Conservation (phyloP, 64 coral and sea anemone species). For the Catalaphyllia jardinei region DNA sequence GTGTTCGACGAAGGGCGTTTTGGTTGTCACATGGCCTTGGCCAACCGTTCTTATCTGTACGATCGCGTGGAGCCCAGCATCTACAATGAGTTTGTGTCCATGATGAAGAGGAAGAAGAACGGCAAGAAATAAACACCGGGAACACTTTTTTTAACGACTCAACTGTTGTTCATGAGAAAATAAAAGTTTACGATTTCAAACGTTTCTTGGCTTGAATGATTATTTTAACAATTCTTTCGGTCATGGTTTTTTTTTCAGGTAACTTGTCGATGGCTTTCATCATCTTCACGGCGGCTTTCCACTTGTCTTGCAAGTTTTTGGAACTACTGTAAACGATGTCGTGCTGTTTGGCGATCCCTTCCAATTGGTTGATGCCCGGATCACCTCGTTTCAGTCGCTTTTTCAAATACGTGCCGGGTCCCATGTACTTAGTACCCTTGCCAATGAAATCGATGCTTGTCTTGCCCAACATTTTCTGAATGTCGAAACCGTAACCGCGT, state of each 20-base stretch:
- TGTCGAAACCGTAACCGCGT: background rate
- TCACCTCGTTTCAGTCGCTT: constrained; percentile 40
- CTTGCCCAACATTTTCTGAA: constrained; percentile 28
- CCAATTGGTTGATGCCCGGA: constrained; percentile 18
- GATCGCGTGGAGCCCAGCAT: too few species aligned
- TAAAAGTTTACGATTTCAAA: background rate
- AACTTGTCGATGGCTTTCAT: background rate
- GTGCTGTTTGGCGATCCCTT: constrained; percentile 24
- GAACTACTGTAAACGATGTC: constrained; percentile 25
- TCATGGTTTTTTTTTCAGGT: background rate
- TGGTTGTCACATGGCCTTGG: too few species aligned
- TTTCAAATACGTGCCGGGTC: constrained; percentile 18
- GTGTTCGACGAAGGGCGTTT: too few species aligned
- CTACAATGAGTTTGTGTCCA: too few species aligned
- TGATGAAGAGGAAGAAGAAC: too few species aligned
- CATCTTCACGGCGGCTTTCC: background rate
- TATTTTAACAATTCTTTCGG: background rate
- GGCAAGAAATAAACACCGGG: too few species aligned
- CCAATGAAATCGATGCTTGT: constrained; percentile 23
- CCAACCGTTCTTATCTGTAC: too few species aligned
- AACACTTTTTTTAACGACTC: too few species aligned
- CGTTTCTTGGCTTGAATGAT: background rate
- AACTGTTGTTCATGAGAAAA: too few species aligned
- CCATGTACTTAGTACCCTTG: constrained; percentile 31
- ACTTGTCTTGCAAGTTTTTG: constrained; percentile 31